Evolutionary conservation across 2,888 invertebrate species (phyloP).

Genomic region (Leucophora obtusa): DNA sequence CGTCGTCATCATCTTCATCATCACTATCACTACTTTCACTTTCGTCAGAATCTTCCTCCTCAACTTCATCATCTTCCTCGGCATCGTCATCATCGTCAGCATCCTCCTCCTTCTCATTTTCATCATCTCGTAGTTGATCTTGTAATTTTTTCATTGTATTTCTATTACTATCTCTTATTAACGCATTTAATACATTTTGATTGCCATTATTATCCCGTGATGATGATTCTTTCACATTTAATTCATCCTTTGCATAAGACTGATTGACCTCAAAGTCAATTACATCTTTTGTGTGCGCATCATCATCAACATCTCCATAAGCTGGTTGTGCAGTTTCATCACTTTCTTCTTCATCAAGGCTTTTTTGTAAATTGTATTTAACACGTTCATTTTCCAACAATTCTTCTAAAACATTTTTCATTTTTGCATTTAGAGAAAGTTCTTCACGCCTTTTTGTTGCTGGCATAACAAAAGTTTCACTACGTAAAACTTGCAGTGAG

Average conservation of each 20-base stretch:
- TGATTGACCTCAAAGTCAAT: slow-evolving; percentile 68
- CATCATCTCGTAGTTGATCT: slow-evolving; percentile 62
- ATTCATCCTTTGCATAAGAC: neutral
- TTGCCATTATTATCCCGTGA: slow-evolving; percentile 73
- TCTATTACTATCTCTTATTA: slow-evolving; percentile 74
- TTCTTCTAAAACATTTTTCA: slow-evolving; percentile 79
- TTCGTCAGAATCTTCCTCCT: slow-evolving; percentile 65
- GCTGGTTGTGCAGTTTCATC: slow-evolving; percentile 52
- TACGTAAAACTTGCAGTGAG: slow-evolving; percentile 68
- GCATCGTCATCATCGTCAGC: slow-evolving; percentile 72
- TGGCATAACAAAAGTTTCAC: slow-evolving; percentile 73
- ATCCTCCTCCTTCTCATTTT: slow-evolving; percentile 74
- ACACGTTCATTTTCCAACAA: slow-evolving; percentile 78
- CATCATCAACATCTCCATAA: slow-evolving; percentile 67
- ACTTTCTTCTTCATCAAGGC: slow-evolving; percentile 74
- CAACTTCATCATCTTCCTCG: slow-evolving; percentile 68
- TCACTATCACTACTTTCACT: slow-evolving; percentile 65
- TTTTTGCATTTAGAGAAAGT: slow-evolving; percentile 79
- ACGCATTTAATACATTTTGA: slow-evolving; percentile 72
- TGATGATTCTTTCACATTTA: neutral
- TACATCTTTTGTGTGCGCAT: slow-evolving; percentile 65
- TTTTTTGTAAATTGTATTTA: slow-evolving; percentile 79
- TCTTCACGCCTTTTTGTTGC: slow-evolving; percentile 67
- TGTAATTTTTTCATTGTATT: slow-evolving; percentile 72
- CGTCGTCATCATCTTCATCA: slow-evolving; percentile 69